A percentile compares a stretch with the other conserved stretches of the same genome.
Evolutionary conservation across 2,113 vertebrate genomes (phyloP).

Genomic region (Festucalex cinctus): DNA sequence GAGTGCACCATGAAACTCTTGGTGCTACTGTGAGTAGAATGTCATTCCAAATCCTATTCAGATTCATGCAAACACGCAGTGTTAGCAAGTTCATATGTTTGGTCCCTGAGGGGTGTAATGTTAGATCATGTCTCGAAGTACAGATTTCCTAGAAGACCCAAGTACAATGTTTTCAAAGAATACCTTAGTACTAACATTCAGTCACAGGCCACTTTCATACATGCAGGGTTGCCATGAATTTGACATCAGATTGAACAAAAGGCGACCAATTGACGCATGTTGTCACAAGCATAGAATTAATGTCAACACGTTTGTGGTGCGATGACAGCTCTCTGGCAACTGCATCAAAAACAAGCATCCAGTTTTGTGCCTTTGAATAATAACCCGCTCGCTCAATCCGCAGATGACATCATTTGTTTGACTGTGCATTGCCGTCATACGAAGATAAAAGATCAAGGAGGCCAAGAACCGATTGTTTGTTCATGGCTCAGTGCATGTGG

Average conservation of each 20-base stretch:
- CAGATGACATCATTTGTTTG: slow-evolving; percentile 44
- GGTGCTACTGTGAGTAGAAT: background rate
- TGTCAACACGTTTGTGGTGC: background rate
- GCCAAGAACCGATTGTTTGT: slow-evolving; percentile 38
- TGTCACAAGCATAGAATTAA: background rate
- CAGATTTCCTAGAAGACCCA: slow-evolving; percentile 15
- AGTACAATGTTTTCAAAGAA: slow-evolving; percentile 8
- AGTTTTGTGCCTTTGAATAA: slow-evolving; percentile 1
- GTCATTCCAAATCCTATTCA: slow-evolving; percentile 7
- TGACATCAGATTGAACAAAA: background rate
- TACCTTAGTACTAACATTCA: background rate
- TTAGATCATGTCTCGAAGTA: slow-evolving; percentile 26
- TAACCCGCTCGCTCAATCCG: slow-evolving; percentile 26
- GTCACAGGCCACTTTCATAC: background rate
- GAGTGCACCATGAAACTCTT: background rate
- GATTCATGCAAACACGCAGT: slow-evolving; percentile 19
- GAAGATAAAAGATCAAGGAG: slow-evolving; percentile 28
- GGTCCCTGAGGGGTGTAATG: slow-evolving; percentile 3
- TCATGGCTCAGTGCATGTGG: slow-evolving; percentile 36
- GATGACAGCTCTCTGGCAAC: slow-evolving; percentile 16
- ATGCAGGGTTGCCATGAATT: background rate
- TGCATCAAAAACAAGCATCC: slow-evolving; percentile 19
- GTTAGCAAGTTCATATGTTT: slow-evolving; percentile 7
- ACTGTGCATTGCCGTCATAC: slow-evolving; percentile 22
- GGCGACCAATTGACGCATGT: background rate